Conservation (phyloP, 1,140 invertebrate genomes). For the Halesus radiatus region DNA sequence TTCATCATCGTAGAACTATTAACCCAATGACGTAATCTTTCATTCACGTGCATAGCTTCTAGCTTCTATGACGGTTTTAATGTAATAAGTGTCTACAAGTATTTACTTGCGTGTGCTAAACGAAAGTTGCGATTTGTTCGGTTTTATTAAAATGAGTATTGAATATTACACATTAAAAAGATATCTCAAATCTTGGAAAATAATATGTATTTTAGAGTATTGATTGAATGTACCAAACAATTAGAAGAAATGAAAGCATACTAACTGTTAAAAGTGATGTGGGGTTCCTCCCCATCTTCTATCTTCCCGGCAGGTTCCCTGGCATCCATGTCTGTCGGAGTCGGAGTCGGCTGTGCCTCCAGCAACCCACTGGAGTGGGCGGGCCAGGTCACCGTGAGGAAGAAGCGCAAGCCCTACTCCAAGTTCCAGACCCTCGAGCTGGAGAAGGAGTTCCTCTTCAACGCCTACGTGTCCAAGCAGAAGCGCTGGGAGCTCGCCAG, state of each 20-base stretch:
- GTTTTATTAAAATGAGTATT: too few species aligned
- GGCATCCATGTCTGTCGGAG: slow-evolving; percentile 77
- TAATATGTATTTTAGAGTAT: too few species aligned
- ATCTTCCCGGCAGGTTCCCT: slow-evolving; percentile 69
- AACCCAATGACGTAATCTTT: too few species aligned
- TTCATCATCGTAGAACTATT: too few species aligned
- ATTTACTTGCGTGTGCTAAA: too few species aligned
- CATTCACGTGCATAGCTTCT: too few species aligned
- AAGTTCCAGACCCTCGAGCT: slow-evolving; percentile 96
- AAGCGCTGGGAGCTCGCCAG: slow-evolving; percentile 96
- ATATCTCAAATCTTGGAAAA: too few species aligned
- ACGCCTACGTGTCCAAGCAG: slow-evolving; percentile 97
- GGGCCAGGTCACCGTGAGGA: slow-evolving; percentile 91
- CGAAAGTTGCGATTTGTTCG: too few species aligned
- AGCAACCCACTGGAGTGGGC: slow-evolving; percentile 92
- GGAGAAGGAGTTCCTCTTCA: slow-evolving; percentile 97
- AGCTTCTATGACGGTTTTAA: too few species aligned
- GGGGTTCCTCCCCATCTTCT: slow-evolving; percentile 72
- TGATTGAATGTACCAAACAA: not conserved
- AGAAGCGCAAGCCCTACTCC: slow-evolving; percentile 97
- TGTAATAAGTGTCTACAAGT: too few species aligned
- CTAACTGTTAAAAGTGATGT: slow-evolving; percentile 77
- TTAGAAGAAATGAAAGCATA: slow-evolving; percentile 59
- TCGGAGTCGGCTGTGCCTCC: slow-evolving; percentile 78
- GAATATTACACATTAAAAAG: too few species aligned